Conservation (phyloP, 2,797 vertebrate genomes). For the Sebastes diaconus region DNA sequence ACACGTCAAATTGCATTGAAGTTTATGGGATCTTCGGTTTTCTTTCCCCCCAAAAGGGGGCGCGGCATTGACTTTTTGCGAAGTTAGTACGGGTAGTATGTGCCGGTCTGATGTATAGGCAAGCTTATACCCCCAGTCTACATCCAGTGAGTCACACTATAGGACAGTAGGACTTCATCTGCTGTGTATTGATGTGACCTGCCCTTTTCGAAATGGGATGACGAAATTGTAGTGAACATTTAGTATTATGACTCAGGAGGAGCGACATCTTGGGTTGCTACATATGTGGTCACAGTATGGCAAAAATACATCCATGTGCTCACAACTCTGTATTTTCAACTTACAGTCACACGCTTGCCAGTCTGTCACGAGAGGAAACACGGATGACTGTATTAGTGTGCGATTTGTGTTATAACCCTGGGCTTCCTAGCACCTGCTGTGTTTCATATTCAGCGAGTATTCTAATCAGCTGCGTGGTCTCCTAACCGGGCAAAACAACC, state of each 20-base stretch:
- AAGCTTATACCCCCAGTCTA: neutral
- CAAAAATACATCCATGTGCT: constrained; percentile 13
- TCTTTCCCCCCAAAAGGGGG: too few relatives aligned
- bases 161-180: constrained; percentile 1
- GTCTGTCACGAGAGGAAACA: constrained; percentile 17
- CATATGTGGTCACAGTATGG: neutral
- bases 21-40: too few relatives aligned
- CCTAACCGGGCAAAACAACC: constrained; percentile 54
- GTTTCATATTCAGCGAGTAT: constrained; percentile 43
- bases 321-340: constrained; percentile 4
- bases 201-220: constrained; percentile 1
- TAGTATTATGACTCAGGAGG: constrained; percentile 17
- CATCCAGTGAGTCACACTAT: neutral
- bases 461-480: constrained; percentile 54
- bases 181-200: constrained; percentile 16
- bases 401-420: constrained; percentile 19
- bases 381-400: constrained; percentile 3
- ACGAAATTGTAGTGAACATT: neutral
- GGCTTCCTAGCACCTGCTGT: constrained; percentile 58
- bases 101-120: too few relatives aligned
- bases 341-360: constrained; percentile 16
- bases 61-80: too few relatives aligned
- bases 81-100: too few relatives aligned
- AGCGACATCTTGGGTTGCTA: neutral
- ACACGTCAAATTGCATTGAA: too few relatives aligned